These are phyloP conservation scores for Apteryx mantelli DNA, from an alignment of 2,113 vertebrate genomes.

Conservation along the genomic window DNA sequence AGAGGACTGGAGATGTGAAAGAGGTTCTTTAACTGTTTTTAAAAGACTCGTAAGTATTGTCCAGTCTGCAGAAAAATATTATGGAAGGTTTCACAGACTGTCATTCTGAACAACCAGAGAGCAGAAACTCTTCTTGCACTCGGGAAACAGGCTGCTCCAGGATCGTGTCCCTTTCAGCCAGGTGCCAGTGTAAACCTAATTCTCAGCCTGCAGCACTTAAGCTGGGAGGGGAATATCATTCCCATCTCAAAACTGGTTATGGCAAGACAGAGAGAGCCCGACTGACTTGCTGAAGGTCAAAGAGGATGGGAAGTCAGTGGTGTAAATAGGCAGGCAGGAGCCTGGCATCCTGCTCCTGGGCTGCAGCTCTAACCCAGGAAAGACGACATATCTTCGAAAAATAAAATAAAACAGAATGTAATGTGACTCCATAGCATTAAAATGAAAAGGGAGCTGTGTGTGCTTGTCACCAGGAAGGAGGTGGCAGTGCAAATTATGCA, in stretches of 20 bases:
- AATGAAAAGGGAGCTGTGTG: slow-evolving; percentile 34
- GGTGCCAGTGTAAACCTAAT: neutral
- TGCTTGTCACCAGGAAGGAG: slow-evolving; percentile 36
- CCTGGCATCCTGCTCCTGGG: accelerated
- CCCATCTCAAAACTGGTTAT: neutral
- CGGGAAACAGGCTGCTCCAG: neutral
- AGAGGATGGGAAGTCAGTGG: neutral
- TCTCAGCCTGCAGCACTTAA: neutral
- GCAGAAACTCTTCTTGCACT: neutral
- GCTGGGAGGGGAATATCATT: neutral
- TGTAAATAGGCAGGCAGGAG: neutral
- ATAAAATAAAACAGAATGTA: neutral
- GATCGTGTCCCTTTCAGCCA: accelerated
- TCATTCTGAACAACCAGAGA: neutral
- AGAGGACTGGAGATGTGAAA: neutral
- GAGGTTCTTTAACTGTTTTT: neutral
- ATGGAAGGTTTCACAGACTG: neutral
- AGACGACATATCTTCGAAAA: neutral
- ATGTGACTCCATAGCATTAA: neutral
- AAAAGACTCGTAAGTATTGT: neutral
- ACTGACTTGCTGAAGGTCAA: neutral
- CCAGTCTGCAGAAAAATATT: neutral
- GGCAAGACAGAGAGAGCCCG: neutral
- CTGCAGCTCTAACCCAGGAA: neutral
- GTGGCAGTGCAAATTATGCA: slow-evolving; percentile 74